These are phyloP conservation scores for Spondyliosoma cantharus DNA, from an alignment of 2,797 vertebrate genomes.

Conservation along the genomic window DNA sequence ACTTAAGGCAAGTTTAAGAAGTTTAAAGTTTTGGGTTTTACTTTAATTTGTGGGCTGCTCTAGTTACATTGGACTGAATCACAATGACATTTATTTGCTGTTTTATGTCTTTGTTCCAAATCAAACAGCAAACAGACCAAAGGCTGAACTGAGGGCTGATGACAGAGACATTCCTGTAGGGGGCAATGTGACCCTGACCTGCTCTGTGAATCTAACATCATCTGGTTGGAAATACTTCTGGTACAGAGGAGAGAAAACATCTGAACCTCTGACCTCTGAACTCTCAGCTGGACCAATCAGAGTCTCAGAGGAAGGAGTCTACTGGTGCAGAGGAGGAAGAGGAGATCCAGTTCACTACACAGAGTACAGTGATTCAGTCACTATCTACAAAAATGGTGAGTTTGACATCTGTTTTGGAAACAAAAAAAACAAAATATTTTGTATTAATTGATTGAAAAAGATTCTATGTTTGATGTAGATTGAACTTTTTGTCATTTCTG, in stretches of 20 bases:
- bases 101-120: neutral
- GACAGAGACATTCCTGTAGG: neutral
- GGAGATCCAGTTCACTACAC: neutral
- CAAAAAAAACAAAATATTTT: too few species aligned
- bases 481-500: neutral
- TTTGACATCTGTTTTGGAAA: neutral
- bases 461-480: too few species aligned
- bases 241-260: neutral
- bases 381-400: neutral
- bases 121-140: neutral
- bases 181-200: neutral
- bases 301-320: neutral
- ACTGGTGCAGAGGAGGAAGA: slow-evolving; percentile 8
- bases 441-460: too few species aligned
- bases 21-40: too few species aligned
- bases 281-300: neutral
- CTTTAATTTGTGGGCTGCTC: too few species aligned
- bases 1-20: too few species aligned
- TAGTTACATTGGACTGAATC: too few species aligned
- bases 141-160: neutral
- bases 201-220: neutral
- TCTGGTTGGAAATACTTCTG: neutral
- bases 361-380: neutral
- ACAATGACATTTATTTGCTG: neutral
- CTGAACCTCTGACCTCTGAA: neutral